phyloP scores from a whole-genome alignment of 2,797 vertebrate species.

The Manis crassicaudata region DNA sequence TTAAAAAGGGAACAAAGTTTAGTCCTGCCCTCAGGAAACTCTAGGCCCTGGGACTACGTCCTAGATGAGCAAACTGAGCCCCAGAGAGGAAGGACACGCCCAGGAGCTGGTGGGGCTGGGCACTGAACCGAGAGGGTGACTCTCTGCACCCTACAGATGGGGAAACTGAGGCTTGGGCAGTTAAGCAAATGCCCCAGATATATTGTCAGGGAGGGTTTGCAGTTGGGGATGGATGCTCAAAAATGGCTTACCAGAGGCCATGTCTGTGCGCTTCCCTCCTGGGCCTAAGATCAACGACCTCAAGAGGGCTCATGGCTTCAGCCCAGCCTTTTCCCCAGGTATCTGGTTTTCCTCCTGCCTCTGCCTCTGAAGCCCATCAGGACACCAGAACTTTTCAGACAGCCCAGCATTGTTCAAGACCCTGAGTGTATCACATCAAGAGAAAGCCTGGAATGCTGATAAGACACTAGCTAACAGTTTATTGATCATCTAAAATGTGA shows the following conservation, averaged over 20 bases:
- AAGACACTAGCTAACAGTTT: not conserved
- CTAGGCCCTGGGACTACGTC: not conserved
- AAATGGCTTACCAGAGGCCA: not conserved
- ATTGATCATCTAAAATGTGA: not conserved
- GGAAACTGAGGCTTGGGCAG: not conserved
- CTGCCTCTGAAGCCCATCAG: not conserved
- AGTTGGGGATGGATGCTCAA: not conserved
- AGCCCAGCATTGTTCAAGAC: not conserved
- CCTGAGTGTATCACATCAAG: not conserved
- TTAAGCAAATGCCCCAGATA: not conserved
- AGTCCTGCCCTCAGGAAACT: not conserved
- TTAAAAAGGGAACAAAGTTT: not conserved
- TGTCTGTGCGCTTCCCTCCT: not conserved
- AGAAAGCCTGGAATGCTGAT: not conserved
- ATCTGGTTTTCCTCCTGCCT: not conserved
- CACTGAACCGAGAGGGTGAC: not conserved
- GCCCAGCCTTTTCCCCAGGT: not conserved
- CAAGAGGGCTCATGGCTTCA: not conserved
- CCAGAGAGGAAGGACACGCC: not conserved
- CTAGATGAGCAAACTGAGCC: not conserved
- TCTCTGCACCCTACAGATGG: not conserved
- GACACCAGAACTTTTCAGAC: not conserved
- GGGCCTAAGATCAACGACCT: not conserved
- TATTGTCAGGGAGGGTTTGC: not conserved
- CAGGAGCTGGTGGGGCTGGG: not conserved